Percentiles rank a stretch among this genome's conserved stretches.
These are phyloP conservation scores for Nyctereutes procyonoides DNA, from an alignment of 2,113 vertebrate species.

Conservation along the genomic window DNA sequence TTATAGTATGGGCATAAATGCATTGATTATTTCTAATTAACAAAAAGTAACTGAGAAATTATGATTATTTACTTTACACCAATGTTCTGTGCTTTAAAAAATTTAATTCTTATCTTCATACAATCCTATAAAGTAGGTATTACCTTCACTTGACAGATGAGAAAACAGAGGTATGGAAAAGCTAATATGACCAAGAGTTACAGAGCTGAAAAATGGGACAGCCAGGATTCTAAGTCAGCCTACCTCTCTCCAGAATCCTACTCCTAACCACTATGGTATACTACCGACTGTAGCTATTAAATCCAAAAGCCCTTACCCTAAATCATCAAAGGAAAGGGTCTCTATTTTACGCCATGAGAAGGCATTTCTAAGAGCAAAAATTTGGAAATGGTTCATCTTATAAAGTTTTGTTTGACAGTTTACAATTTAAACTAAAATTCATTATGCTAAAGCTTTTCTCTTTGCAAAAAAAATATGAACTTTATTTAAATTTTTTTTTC, in stretches of 20 bases:
- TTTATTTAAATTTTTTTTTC: background rate
- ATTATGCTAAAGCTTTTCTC: background rate
- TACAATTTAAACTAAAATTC: constrained; percentile 39
- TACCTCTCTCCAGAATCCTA: background rate
- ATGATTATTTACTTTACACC: background rate
- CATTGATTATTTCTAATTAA: background rate
- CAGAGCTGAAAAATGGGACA: background rate
- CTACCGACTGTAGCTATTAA: background rate
- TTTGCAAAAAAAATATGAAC: background rate
- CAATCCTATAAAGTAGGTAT: background rate
- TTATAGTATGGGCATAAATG: background rate
- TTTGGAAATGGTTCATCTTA: constrained; percentile 6
- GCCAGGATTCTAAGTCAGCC: background rate
- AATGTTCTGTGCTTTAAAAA: background rate
- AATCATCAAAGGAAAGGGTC: background rate
- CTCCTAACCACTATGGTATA: background rate
- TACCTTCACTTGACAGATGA: constrained; percentile 22
- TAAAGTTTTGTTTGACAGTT: constrained; percentile 15
- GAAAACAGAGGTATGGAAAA: background rate
- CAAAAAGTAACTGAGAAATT: background rate
- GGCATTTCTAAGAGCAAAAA: background rate
- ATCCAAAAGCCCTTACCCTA: background rate
- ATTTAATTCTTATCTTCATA: constrained; percentile 22
- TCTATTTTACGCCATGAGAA: background rate
- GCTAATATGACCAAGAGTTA: background rate